Conservation (phyloP, 2,888 invertebrate genomes). For the Rhabditophanes sp. region DNA sequence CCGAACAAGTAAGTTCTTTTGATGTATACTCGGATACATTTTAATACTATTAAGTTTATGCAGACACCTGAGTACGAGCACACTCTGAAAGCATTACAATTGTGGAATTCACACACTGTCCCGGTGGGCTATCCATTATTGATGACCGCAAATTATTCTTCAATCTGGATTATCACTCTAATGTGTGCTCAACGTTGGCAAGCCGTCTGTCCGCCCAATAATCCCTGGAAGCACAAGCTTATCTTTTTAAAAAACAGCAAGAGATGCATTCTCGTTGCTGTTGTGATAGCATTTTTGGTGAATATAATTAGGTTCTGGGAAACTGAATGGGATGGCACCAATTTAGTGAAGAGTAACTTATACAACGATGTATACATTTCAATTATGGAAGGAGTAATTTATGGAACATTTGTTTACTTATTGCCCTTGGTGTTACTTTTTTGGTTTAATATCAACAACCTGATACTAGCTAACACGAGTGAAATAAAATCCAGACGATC, state of each 20-base stretch:
- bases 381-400: slow-evolving; percentile 22
- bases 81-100: slow-evolving; percentile 6
- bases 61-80: slow-evolving; percentile 15
- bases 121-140: slow-evolving; percentile 21
- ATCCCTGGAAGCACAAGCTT: slow-evolving; percentile 21
- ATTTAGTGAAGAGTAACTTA: slow-evolving; percentile 7
- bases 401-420: slow-evolving; percentile 26
- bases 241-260: slow-evolving; percentile 14
- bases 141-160: slow-evolving; percentile 26
- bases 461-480: slow-evolving; percentile 15
- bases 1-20: slow-evolving; percentile 16
- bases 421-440: slow-evolving; percentile 21
- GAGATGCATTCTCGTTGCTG: slow-evolving; percentile 9
- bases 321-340: slow-evolving; percentile 4
- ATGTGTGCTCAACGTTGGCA: slow-evolving; percentile 32
- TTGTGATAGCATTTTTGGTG: slow-evolving; percentile 13
- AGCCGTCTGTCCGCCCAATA: slow-evolving; percentile 24
- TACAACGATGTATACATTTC: slow-evolving; percentile 10
- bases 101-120: slow-evolving; percentile 14
- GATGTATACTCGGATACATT: neutral
- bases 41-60: slow-evolving; percentile 4
- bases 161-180: slow-evolving; percentile 25
- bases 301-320: slow-evolving; percentile 20
- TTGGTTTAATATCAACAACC: slow-evolving; percentile 23
- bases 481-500: slow-evolving; percentile 15